Evolutionary conservation across 2,113 vertebrate species (phyloP).

Genomic region (Xiphias gladius): DNA sequence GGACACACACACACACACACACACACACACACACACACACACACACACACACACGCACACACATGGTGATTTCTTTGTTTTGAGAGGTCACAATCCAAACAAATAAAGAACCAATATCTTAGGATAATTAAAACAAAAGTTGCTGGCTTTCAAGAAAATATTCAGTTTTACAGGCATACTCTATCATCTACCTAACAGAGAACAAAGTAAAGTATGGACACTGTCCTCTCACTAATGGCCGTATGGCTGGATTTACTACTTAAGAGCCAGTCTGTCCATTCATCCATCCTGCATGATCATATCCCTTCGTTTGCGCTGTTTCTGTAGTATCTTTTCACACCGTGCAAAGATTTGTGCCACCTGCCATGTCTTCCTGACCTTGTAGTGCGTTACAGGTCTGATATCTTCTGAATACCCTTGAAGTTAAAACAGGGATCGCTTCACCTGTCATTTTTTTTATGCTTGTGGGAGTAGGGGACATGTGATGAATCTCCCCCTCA

Average conservation of each 20-base stretch:
- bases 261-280: background rate
- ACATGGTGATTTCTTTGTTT: background rate
- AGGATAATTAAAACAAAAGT: background rate
- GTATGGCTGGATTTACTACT: background rate
- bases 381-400: background rate
- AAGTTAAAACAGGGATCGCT: background rate
- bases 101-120: background rate
- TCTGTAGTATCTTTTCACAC: background rate
- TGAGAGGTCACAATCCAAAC: background rate
- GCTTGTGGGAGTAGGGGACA: constrained; percentile 30
- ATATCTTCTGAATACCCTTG: constrained; percentile 41
- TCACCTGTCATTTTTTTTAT: constrained; percentile 29
- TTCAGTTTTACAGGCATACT: background rate
- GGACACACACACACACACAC: too few relatives aligned
- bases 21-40: too few relatives aligned
- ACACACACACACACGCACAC: too few relatives aligned
- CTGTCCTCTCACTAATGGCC: background rate
- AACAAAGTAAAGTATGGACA: background rate
- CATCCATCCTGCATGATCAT: background rate
- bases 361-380: constrained; percentile 15
- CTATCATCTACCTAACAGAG: background rate
- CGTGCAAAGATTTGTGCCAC: background rate
- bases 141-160: background rate
- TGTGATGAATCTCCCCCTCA: constrained; percentile 53
- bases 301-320: background rate